A percentile compares a stretch with the other conserved stretches of the same genome.
Evolutionary conservation across 2,888 invertebrate species (phyloP).

Genomic region (Hoplodrina blanda): DNA sequence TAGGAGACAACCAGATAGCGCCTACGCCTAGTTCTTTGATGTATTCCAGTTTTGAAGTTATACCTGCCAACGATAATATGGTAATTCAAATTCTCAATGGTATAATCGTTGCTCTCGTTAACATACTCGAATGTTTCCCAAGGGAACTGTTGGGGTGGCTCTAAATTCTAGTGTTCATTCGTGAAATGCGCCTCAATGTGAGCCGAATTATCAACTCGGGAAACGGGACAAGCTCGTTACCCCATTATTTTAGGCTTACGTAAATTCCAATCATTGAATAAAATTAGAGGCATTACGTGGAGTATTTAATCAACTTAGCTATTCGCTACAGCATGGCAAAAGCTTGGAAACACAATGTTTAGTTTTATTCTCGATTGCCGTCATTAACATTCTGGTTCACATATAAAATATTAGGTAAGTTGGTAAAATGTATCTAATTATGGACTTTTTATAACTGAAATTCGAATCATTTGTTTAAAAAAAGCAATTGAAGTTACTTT

Average conservation of each 20-base stretch:
- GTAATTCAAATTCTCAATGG: conserved; percentile 27
- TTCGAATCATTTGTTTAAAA: no score
- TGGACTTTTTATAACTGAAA: background rate
- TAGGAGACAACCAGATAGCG: conserved; percentile 94
- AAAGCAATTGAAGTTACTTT: no score
- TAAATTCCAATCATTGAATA: conserved; percentile 14
- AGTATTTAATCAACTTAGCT: conserved; percentile 19
- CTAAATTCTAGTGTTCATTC: conserved; percentile 36
- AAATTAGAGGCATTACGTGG: background rate
- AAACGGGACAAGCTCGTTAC: conserved; percentile 17
- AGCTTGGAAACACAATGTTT: background rate
- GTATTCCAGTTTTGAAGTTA: conserved; percentile 91
- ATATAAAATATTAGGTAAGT: background rate
- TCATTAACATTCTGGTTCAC: no score
- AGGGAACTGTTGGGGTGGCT: conserved; percentile 12
- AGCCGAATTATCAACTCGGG: conserved; percentile 14
- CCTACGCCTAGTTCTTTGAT: conserved; percentile 92
- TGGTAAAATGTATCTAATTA: background rate
- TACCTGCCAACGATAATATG: conserved; percentile 81
- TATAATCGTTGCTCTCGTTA: conserved; percentile 19
- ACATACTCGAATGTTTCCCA: conserved; percentile 26
- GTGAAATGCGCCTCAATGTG: conserved; percentile 23
- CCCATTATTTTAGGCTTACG: conserved; percentile 12
- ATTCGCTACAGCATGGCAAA: background rate
- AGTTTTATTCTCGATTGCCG: no score